Evolutionary conservation across 2,888 invertebrate species (phyloP), one percentile per base, ranked within the genome.

Genomic region (Serrognathus titanus): DNA sequence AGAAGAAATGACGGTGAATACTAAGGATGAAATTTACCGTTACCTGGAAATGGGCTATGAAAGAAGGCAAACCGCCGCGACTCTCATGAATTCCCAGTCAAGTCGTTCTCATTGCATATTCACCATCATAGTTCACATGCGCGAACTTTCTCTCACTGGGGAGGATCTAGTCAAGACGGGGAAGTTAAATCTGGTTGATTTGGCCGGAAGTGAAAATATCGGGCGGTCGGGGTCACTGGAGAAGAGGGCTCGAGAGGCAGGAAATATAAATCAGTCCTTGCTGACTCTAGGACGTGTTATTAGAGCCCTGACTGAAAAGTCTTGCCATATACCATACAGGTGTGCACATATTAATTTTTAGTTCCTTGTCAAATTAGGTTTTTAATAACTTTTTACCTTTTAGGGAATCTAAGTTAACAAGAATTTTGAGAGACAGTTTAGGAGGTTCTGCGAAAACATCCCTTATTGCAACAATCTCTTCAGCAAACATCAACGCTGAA

Each of bases 181-280:
- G 0, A 99, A 98, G 75, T 81, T 99, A n/a, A 94, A 98, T 81
- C 80, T 99, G 63, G 98, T 97, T 0, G 99, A 99, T 81, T 81
- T 99, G 69, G 98, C 98, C 1, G 98, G 98, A 0, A 95, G 94
- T 55, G 98, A 99, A 79, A 97, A 97, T 78, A 93, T 98, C 64
- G 92, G 92, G n/a, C 87, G 94, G 68, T 96, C 97, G 0, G 98
- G 98, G 4, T 94, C 96, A 0, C 82, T 86, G 39, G 96, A 97
- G 69, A 90, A 90, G 71, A 69, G 84, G 7, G 96, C 96, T 0
- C 79, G 96, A 7, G 98, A 99, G 80, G 95, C 97, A 4, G 96
- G 94, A 0, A 97, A 90, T 71, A 98, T 99, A 64, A 99, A 99
- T 80, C 96, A 96, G 77, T 94, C 93, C 9, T 80, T 99, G 54